Base-by-base conservation (phyloP, 2,113 vertebrate genomes). In the Illadopsis cleaveri region DNA sequence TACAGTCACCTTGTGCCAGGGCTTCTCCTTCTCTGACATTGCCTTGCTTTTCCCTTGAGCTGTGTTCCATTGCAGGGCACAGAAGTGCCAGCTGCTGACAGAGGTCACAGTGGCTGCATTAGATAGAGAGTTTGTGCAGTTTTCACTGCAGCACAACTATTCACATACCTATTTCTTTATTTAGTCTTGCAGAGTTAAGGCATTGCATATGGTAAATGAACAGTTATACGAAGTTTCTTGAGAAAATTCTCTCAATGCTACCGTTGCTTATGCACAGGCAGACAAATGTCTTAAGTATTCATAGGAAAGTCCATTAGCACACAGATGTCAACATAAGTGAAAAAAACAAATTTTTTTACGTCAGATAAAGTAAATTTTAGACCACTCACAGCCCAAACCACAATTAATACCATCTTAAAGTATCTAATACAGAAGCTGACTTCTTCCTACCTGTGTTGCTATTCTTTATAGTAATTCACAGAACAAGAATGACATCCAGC, bases 261-360 rank as follows among this genome's bases (percentile, higher is more conserved):
- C 45, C 45, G 5, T 30, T 54, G 9, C 23, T 83, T 75, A 31
- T 91, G n/a, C 23, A 54, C 8, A 38, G 38, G 11, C 8, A 82
- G n/a, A 5, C 13, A 77, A 77, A 70, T 30, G 1, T 35, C 9
- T 57, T 27, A 51, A 56, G 10, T 35, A 17, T 35, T 80, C 37
- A 51, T 28, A 68, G 20, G 56, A n/a, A 77, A 64, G 7, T 82
- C 37, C 11, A 11, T 27, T 48, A 80, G 24, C 19, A 31, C 22
- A 64, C 1, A 60, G 30, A 30, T 69, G 19, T 31, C 35, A 54
- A 11, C 15, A 37, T 51, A 37, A 70, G 12, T 57, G 20, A 44
- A 69, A 73, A 78, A 82, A 71, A 4, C 0, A 1, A 25, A 12
- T 12, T 66, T 61, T 30, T 30, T 3, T 51, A 56, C 0, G 1